These are phyloP conservation scores for Drosophila nigricruria DNA, from an alignment of 2,888 invertebrate genomes.

Conservation along the genomic window DNA sequence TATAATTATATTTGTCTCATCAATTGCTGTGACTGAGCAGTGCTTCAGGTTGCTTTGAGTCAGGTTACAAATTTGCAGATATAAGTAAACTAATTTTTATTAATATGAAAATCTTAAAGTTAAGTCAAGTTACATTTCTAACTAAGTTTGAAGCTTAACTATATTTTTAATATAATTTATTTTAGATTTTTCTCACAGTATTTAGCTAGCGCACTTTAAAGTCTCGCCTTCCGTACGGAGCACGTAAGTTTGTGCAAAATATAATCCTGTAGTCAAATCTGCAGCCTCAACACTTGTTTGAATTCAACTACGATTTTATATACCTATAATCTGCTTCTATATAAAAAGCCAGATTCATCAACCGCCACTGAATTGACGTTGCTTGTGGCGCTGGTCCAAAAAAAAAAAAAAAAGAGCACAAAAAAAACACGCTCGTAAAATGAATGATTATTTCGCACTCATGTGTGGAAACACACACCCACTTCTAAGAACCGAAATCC, in stretches of 20 bases:
- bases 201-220: too few relatives aligned
- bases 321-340: constrained; percentile 5
- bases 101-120: not conserved
- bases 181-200: too few relatives aligned
- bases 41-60: constrained; percentile 19
- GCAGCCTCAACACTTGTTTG: constrained; percentile 11
- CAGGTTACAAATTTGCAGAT: not conserved
- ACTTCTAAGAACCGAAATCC: constrained; percentile 44
- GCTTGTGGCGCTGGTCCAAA: constrained; percentile 25
- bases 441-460: constrained; percentile 65
- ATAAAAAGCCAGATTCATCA: constrained; percentile 37
- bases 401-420: not conserved
- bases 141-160: too few relatives aligned
- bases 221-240: too few relatives aligned
- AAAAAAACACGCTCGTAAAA: constrained; percentile 34
- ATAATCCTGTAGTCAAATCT: not conserved
- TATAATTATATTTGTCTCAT: constrained; percentile 36
- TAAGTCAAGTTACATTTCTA: too few relatives aligned
- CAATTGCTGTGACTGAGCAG: constrained; percentile 9
- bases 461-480: constrained; percentile 21
- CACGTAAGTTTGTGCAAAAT: not conserved
- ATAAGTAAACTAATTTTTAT: not conserved
- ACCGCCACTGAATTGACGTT: constrained; percentile 37
- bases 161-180: too few relatives aligned
- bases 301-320: constrained; percentile 15